Conservation (phyloP, 2,113 vertebrate genomes). For the Macaca mulatta region DNA sequence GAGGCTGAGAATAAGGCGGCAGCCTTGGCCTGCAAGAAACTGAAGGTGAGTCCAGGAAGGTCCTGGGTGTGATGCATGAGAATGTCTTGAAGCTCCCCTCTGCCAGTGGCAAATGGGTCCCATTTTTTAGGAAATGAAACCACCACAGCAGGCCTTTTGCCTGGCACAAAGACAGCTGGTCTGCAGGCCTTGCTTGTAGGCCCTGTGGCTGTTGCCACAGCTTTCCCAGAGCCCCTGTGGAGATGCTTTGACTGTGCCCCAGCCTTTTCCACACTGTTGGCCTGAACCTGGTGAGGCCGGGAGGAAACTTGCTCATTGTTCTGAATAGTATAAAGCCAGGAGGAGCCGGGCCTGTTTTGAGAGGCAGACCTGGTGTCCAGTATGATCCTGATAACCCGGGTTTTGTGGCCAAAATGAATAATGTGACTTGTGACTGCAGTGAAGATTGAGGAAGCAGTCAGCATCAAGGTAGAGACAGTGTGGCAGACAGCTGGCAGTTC, state of each 20-base stretch:
- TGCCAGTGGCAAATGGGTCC: neutral
- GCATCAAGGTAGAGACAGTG: neutral
- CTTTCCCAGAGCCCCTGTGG: neutral
- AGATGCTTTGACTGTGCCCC: neutral
- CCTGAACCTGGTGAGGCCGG: neutral
- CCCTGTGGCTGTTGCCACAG: neutral
- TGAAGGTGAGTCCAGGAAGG: conserved; percentile 87
- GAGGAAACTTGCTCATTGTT: neutral
- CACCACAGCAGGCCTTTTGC: neutral
- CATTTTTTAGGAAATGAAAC: neutral
- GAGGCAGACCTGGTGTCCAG: neutral
- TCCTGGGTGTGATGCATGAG: neutral
- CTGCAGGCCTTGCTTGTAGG: neutral
- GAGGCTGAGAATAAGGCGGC: conserved; percentile 92
- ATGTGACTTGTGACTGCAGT: accelerated
- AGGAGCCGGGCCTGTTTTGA: too few relatives aligned
- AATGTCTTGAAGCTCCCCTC: too few relatives aligned
- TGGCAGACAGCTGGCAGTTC: neutral
- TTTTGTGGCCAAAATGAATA: neutral
- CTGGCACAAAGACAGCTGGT: neutral
- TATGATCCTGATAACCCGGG: neutral
- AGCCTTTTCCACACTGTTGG: neutral
- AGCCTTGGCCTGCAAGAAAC: conserved; percentile 93
- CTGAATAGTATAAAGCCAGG: accelerated
- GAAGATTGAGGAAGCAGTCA: neutral